Base-by-base conservation (phyloP, 2,797 vertebrate species). In the Pipistrellus pipistrellus region DNA sequence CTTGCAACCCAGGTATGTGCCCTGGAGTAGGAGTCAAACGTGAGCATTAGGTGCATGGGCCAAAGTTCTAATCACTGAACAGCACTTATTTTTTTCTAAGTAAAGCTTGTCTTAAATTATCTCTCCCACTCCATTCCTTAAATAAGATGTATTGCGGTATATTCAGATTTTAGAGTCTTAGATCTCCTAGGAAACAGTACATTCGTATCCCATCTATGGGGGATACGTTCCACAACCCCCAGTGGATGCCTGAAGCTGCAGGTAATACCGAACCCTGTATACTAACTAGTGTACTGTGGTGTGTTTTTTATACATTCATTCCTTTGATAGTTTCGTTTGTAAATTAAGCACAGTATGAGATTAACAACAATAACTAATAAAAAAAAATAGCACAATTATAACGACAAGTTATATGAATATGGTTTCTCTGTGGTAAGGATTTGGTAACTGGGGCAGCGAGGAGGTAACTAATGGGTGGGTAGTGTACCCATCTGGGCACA, bases 91-190 rank as follows among this genome's bases (percentile, higher is more conserved):
- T 77, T 53, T 38, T 20, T 44, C 27, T 66, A 71, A 85, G 30
- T 48, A 18, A 92, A n/a, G 76, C 62, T 66, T 84, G 51, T 25
- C 75, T 85, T 73, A 80, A 76, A 21, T 93, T 78, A 57, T 77
- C 94, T 92, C 53, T 91, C 46, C 46, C 23, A n/a, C 41, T 17
- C 69, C 71, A 44, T 80, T 96, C 62, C 46, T 87, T 90, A 85
- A 96, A 80, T 66, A 94, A 93, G 62, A 66, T 51, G 30, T 80
- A 53, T 72, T 64, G 7, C 3, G 76, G 92, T 94, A 88, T 71
- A 92, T 85, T 55, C 53, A 5, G 83, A 82, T 64, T 91, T 90
- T 85, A 92, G 68, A 51, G 23, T 94, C 66, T 95, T 51, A 76
- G 25, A 2, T 91, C 62, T 93, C 84, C 91, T 64, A 51, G 21